phyloP scores from a whole-genome alignment of 2,113 vertebrate genomes.

The Scatophagus argus region DNA sequence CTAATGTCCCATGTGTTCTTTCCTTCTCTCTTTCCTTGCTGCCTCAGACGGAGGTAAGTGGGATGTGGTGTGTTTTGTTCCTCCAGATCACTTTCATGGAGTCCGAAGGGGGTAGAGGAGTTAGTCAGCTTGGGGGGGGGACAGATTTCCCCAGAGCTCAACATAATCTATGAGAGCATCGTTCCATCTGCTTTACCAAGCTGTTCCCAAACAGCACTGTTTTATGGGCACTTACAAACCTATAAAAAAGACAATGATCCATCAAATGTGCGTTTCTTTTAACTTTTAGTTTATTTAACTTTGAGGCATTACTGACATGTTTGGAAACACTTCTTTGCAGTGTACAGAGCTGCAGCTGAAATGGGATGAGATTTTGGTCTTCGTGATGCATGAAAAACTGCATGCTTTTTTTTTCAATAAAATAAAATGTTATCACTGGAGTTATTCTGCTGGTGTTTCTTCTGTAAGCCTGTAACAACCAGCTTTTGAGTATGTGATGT shows the following conservation, averaged over 20 bases:
- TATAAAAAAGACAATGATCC: conserved; percentile 69
- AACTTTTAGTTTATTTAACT: conserved; percentile 53
- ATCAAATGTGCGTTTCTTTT: conserved; percentile 62
- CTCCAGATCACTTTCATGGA: conserved; percentile 77
- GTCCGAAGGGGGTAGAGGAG: conserved; percentile 55
- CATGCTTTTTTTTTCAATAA: neutral
- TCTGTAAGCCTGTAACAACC: conserved; percentile 20
- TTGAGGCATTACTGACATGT: conserved; percentile 35
- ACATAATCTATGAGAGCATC: conserved; percentile 79
- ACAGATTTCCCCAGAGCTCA: conserved; percentile 76
- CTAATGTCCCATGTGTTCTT: conserved; percentile 80
- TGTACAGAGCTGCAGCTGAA: neutral
- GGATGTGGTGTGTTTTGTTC: conserved; percentile 68
- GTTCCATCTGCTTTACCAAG: conserved; percentile 81
- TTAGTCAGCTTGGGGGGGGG: conserved; percentile 27
- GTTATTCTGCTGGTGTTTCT: neutral
- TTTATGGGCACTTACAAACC: conserved; percentile 76
- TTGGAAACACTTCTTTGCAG: conserved; percentile 22
- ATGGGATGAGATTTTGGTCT: neutral
- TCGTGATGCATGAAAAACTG: neutral
- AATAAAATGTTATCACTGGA: neutral
- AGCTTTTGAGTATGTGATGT: neutral
- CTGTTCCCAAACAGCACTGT: conserved; percentile 68
- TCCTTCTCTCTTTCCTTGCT: conserved; percentile 66
- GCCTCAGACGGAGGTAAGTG: conserved; percentile 88